Conservation (phyloP, 2,113 vertebrate species). For the Agapornis roseicollis region DNA sequence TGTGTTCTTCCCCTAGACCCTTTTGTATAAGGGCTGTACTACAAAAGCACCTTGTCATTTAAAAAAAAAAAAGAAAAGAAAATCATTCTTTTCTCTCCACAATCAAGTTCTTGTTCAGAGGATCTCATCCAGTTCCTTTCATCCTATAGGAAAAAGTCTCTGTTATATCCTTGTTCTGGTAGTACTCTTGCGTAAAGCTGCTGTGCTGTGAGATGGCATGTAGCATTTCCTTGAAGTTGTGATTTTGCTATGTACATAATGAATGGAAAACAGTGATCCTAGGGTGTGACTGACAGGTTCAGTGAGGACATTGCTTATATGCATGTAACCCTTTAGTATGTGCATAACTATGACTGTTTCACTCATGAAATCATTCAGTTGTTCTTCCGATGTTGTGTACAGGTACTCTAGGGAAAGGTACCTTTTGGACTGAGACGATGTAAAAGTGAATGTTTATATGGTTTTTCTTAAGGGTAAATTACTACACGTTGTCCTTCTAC, state of each 20-base stretch:
- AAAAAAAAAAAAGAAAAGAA: neutral
- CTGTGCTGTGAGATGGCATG: neutral
- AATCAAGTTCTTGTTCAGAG: neutral
- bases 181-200: neutral
- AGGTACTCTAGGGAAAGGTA: neutral
- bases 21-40: neutral
- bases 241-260: neutral
- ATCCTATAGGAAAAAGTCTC: neutral
- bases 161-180: neutral
- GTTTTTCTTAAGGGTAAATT: neutral
- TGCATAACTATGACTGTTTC: neutral
- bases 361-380: neutral
- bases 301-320: neutral
- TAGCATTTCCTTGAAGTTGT: neutral
- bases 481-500: neutral
- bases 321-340: neutral
- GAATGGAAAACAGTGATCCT: neutral
- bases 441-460: neutral
- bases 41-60: neutral
- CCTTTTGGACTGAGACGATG: neutral
- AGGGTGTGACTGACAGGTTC: neutral
- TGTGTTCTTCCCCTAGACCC: neutral
- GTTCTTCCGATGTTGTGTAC: neutral
- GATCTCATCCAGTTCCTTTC: neutral
- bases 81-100: neutral